Base-by-base conservation (phyloP, 2,797 vertebrate species). In the Passerculus sandwichensis region DNA sequence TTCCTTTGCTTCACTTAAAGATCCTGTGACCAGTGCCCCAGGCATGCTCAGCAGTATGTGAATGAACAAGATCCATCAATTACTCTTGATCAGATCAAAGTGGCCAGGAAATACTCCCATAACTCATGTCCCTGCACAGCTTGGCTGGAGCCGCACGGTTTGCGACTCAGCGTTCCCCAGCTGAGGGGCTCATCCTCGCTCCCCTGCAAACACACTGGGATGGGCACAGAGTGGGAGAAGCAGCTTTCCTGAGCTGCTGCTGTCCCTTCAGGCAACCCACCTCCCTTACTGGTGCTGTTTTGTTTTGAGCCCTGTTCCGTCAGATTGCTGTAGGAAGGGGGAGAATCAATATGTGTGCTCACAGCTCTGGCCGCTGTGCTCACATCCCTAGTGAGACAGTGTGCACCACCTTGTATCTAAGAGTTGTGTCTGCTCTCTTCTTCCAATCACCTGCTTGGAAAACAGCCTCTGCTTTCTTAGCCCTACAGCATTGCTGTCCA, bases 71-170 rank as follows among this genome's bases (percentile, higher is more conserved):
- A 96, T 96, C 89, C 91, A 92, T 97, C 96, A 97, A 94, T 96
- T 97, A 96, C 92, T 94, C 89, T 93, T 91, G 94, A 96, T 96
- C 93, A 93, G 95, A 96, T 96, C 94, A 97, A 93, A 96, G 87
- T 7, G 78, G 88, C 95, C 12, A 7, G 95, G 80, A 84, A 95
- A 88, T 77, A 92, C 93, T 95, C 91, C 13, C 57, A 93, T 96
- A 96, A 95, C 89, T 90, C 80, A 91, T 93, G 89, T 92, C 74
- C 71, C 64, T 57, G 75, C 86, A n/a, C 74, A 67, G 51, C 86
- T 91, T 4, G 36, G 59, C 73, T 77, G 77, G 71, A 93, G 88
- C 67, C 7, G 3, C 59, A 4, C 0, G 0, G 53, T 72, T 65
- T 85, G 76, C 6, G 0, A 4, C 70, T 91, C 51, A 18, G 80